Percentiles rank a stretch among this genome's conserved stretches.
These are phyloP conservation scores for Muschampia plurimacula DNA, from an alignment of 2,888 invertebrate species.

Conservation along the genomic window DNA sequence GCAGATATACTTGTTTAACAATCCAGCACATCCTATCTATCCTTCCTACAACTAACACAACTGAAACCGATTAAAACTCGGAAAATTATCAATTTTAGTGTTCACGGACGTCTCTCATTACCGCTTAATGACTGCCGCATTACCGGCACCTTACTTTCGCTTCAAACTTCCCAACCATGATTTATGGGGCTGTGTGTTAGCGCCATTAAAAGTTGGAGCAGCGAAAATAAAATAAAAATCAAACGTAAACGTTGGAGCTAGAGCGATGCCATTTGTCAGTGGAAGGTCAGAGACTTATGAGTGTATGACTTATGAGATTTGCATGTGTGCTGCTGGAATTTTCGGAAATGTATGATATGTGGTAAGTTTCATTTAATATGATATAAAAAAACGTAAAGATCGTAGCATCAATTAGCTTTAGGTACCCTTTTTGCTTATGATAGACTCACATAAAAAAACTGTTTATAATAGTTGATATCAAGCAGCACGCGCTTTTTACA, in stretches of 20 bases:
- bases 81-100: neutral
- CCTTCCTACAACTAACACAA: neutral
- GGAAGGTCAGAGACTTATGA: neutral
- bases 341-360: neutral
- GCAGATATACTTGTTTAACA: too few species aligned
- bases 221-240: constrained; percentile 5
- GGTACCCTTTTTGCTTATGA: too few species aligned
- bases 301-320: neutral
- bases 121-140: constrained; percentile 27
- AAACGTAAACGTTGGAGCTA: constrained; percentile 5
- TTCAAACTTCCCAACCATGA: constrained; percentile 35
- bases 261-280: constrained; percentile 6
- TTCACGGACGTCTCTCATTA: neutral
- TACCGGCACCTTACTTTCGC: constrained; percentile 19
- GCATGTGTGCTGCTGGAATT: neutral
- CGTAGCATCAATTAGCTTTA: too few species aligned
- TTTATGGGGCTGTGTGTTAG: constrained; percentile 42
- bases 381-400: too few species aligned
- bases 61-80: neutral
- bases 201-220: constrained; percentile 44
- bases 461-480: too few species aligned
- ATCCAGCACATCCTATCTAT: too few species aligned
- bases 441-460: too few species aligned
- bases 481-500: too few species aligned
- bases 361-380: too few species aligned